Conservation (phyloP, 2,888 invertebrate genomes). For the Melanotus villosus region DNA sequence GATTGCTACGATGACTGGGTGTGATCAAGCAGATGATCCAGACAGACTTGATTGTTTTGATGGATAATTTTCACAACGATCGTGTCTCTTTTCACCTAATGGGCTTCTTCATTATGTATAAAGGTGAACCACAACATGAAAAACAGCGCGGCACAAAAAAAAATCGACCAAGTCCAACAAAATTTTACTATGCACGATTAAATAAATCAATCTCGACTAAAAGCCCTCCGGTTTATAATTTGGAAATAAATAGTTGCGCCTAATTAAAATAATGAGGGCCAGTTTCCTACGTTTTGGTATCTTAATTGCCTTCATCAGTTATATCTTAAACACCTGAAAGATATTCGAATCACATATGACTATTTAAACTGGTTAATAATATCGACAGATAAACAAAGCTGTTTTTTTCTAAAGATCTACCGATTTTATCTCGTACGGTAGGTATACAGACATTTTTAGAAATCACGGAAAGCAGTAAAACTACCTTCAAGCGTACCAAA, state of each 20-base stretch:
- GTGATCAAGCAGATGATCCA: constrained; percentile 33
- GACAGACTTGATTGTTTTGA: constrained; percentile 51
- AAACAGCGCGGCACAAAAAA: background rate
- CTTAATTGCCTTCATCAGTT: constrained; percentile 32
- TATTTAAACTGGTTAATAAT: constrained; percentile 6
- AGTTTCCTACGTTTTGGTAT: constrained; percentile 30
- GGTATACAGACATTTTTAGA: too few species aligned
- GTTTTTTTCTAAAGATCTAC: too few species aligned
- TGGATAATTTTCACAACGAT: constrained; percentile 48
- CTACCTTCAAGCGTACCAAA: too few species aligned
- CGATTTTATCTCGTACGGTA: too few species aligned
- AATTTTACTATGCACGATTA: constrained; percentile 46
- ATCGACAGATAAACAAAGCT: background rate
- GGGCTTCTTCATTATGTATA: background rate
- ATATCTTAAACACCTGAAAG: constrained; percentile 11
- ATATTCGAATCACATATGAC: background rate
- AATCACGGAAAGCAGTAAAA: too few species aligned
- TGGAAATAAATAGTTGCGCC: constrained; percentile 19
- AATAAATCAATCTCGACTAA: constrained; percentile 10
- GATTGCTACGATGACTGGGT: constrained; percentile 42
- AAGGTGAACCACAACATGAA: too few species aligned
- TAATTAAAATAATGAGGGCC: constrained; percentile 38
- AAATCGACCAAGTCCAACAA: constrained; percentile 33
- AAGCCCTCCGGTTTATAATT: constrained; percentile 29
- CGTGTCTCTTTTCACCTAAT: constrained; percentile 38